These are phyloP conservation scores for Remorina albescens DNA, from an alignment of 2,797 vertebrate species.

Conservation along the genomic window DNA sequence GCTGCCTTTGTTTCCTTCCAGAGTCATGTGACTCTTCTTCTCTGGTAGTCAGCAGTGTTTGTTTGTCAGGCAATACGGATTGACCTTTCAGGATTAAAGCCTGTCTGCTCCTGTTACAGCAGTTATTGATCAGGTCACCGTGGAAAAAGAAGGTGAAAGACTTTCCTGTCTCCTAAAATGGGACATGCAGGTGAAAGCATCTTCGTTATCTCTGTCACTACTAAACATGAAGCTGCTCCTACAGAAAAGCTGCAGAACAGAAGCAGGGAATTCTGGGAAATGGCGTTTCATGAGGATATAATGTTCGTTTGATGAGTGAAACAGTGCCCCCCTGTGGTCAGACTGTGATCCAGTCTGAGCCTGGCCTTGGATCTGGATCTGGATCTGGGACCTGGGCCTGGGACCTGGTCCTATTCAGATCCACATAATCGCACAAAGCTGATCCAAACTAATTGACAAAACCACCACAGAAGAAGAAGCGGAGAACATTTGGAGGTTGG, in stretches of 20 bases:
- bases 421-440: too few relatives aligned
- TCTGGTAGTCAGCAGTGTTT: too few relatives aligned
- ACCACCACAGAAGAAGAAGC: neutral
- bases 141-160: too few relatives aligned
- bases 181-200: neutral
- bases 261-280: conserved; percentile 25
- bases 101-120: too few relatives aligned
- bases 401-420: too few relatives aligned
- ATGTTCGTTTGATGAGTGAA: neutral
- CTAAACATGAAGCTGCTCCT: neutral
- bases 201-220: too few relatives aligned
- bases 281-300: neutral
- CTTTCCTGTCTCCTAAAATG: neutral
- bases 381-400: too few relatives aligned
- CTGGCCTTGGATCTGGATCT: neutral
- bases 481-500: neutral
- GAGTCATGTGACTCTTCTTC: too few relatives aligned
- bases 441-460: neutral
- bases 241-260: conserved; percentile 4
- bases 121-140: too few relatives aligned
- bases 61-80: too few relatives aligned
- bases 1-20: conserved; percentile 59
- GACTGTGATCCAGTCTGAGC: too few relatives aligned
- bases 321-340: conserved; percentile 22
- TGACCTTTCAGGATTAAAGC: too few relatives aligned